A percentile compares a stretch with the other conserved stretches of the same genome.
These are phyloP conservation scores for Corvus hawaiiensis DNA, from an alignment of 2,113 vertebrate genomes.

Conservation along the genomic window DNA sequence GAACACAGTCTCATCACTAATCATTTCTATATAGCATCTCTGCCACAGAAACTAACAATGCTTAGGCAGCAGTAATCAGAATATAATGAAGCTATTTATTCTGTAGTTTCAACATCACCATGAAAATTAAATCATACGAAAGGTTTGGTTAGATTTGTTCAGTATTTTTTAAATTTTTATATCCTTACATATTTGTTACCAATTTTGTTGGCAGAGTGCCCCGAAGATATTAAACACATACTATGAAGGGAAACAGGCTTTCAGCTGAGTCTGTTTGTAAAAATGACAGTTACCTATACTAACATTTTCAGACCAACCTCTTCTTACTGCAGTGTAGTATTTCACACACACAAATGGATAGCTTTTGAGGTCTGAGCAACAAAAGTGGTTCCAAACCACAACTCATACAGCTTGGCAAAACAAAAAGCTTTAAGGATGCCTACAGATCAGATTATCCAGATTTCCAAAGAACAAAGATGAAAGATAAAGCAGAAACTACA, in stretches of 20 bases:
- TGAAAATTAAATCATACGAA: not conserved
- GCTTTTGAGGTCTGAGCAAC: not conserved
- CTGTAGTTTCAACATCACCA: not conserved
- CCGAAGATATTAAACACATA: not conserved
- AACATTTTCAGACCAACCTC: not conserved
- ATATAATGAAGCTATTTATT: not conserved
- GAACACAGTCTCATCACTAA: not conserved
- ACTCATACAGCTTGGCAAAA: not conserved
- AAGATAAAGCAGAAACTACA: not conserved
- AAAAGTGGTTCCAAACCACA: not conserved
- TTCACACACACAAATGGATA: not conserved
- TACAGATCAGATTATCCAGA: not conserved
- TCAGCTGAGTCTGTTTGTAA: not conserved
- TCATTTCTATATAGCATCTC: not conserved
- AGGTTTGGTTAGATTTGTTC: not conserved
- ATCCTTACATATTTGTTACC: not conserved
- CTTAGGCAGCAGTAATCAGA: not conserved
- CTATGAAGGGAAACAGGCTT: not conserved
- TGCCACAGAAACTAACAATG: not conserved
- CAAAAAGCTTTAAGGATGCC: not conserved
- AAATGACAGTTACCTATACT: not conserved
- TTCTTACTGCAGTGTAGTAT: not conserved
- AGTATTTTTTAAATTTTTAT: not conserved
- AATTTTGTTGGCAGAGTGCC: not conserved
- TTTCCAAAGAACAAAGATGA: not conserved